Conservation (phyloP, 2,888 invertebrate species). For the Amphimallon solstitiale region DNA sequence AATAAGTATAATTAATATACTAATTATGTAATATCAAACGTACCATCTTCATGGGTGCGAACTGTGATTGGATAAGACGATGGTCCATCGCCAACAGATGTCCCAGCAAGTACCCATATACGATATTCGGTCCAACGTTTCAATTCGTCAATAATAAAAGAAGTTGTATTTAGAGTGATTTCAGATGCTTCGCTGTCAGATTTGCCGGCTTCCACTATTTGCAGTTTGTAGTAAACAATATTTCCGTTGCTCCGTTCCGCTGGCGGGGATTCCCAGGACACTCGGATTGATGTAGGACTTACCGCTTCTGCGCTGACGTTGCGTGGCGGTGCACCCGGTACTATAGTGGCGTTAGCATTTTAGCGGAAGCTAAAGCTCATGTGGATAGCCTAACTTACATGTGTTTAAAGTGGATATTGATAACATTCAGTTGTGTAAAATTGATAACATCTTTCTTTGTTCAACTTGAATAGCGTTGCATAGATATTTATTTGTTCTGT, state of each 20-base stretch:
- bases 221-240: constrained; percentile 95
- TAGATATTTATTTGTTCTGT: constrained; percentile 15
- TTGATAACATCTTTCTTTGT: background rate
- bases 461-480: background rate
- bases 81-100: constrained; percentile 95
- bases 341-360: constrained; percentile 67
- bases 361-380: constrained; percentile 57
- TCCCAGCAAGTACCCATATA: constrained; percentile 96
- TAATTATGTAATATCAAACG: constrained; percentile 65
- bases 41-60: constrained; percentile 99
- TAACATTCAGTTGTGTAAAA: constrained; percentile 20
- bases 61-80: constrained; percentile 91
- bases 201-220: constrained; percentile 85
- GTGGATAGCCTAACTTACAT: constrained; percentile 43
- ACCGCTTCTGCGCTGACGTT: constrained; percentile 90
- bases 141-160: constrained; percentile 87
- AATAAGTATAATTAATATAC: constrained; percentile 44
- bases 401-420: constrained; percentile 54
- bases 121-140: constrained; percentile 96
- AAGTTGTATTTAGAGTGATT: constrained; percentile 81
- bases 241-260: constrained; percentile 90
- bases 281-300: constrained; percentile 88
- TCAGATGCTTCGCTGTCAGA: constrained; percentile 87
- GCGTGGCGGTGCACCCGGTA: constrained; percentile 96
- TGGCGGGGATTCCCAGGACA: constrained; percentile 94